Base-by-base conservation (phyloP, 2,888 invertebrate genomes). In the Drosophila formosana region DNA sequence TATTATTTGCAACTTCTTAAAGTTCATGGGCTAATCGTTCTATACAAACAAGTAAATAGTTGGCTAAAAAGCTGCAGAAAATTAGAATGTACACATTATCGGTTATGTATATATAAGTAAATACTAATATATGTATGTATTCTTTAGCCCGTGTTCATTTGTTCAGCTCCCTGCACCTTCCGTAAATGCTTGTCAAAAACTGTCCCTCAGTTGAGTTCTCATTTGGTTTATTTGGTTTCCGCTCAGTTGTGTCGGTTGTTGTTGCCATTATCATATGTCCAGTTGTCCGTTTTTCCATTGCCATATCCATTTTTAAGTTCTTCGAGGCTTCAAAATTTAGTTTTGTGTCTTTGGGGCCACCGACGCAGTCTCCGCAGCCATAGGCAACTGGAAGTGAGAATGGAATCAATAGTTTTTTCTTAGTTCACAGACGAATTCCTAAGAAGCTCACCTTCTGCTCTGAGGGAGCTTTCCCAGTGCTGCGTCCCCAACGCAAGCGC, bases 401-500 rank as follows among this genome's bases (percentile, higher is more conserved):
- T n/a, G n/a, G 45, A 23, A 43, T 2, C 7, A 37, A 60, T 39
- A 4, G 30, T 7, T 5, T 18, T 7, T 2, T 41, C 9, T 13
- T 4, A 11, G 4, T 5, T n/a, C 5, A 2, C 6, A 23, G 3
- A 32, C 3, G 2, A 26, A 23, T 18, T 1, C 37, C 1, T 18
- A 1, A 18, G 2, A 9, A 7, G 18, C 46, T 9, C 7, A 87
- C 88, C 78, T 87, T 88, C 23, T 66, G 69, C 3, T 84, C 84
- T 39, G 68, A 39, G 8, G 84, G 78, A 6, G 78, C 77, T 4
- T 77, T 89, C 32, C 88, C 91, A 66, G 91, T 87, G 80, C 92
- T 92, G 53, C 92, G 92, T 26, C 92, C 92, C 89, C 91, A 92
- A 72, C 92, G 87, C 67, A 92, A 80, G 56, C 92, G 90, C 75